phyloP scores from a whole-genome alignment of 1,140 invertebrate genomes.

The Pomacea maculata region DNA sequence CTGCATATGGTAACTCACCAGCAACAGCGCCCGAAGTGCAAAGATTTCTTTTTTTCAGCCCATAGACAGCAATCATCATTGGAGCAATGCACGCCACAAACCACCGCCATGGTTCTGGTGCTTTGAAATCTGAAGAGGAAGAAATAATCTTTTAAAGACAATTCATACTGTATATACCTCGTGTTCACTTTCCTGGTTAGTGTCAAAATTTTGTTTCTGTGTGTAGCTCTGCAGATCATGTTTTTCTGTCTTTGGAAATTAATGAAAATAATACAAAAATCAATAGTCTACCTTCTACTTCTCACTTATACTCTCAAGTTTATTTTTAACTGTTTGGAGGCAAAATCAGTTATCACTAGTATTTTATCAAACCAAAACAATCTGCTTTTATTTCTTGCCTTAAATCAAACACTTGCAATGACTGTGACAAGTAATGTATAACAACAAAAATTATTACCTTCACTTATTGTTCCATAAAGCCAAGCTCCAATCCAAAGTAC shows the following conservation, averaged over 20 bases:
- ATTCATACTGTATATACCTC: too few relatives aligned
- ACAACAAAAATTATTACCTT: background rate
- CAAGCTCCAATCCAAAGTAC: slow-evolving; percentile 1
- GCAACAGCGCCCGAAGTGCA: slow-evolving; percentile 76
- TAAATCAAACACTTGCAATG: too few relatives aligned
- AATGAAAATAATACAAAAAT: background rate
- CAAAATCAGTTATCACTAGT: background rate
- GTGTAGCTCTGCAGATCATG: too few relatives aligned
- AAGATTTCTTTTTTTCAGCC: slow-evolving; percentile 75
- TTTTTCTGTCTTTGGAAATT: background rate
- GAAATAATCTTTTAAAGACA: background rate
- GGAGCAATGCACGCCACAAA: slow-evolving; percentile 76
- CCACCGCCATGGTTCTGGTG: slow-evolving; percentile 75
- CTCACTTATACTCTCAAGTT: too few relatives aligned
- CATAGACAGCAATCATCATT: slow-evolving; percentile 74
- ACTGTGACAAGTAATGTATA: too few relatives aligned
- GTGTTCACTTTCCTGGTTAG: too few relatives aligned
- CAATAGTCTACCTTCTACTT: too few relatives aligned
- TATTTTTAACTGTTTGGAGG: background rate
- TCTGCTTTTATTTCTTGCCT: too few relatives aligned
- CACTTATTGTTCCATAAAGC: slow-evolving; percentile 9
- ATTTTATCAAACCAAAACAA: too few relatives aligned
- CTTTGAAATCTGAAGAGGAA: slow-evolving; percentile 20
- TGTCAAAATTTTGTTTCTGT: background rate
- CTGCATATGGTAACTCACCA: slow-evolving; percentile 66